Conservation (phyloP, 1,140 invertebrate genomes). For the Calycopis cecrops region DNA sequence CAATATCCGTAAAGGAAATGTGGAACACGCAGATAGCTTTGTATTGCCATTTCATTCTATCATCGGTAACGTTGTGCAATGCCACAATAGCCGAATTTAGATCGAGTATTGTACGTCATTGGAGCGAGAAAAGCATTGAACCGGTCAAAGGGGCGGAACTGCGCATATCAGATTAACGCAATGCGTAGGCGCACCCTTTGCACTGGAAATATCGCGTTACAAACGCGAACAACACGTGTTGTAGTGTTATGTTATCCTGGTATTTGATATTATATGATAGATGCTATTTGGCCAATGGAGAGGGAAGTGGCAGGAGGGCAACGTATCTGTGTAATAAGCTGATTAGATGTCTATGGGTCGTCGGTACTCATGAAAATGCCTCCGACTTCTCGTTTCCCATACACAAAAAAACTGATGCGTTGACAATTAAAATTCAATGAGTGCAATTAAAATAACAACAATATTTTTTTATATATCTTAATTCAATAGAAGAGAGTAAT, state of each 20-base stretch:
- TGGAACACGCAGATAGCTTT: neutral
- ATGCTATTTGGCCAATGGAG: too few relatives aligned
- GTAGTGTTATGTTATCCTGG: neutral
- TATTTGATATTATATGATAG: too few relatives aligned
- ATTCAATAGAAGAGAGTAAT: too few relatives aligned
- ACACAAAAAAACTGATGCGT: too few relatives aligned
- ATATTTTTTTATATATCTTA: too few relatives aligned
- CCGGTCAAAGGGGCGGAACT: slow-evolving; percentile 57
- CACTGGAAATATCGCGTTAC: slow-evolving; percentile 2
- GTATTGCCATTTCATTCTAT: slow-evolving; percentile 1
- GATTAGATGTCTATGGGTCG: too few relatives aligned
- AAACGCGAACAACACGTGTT: neutral
- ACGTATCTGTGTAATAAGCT: too few relatives aligned
- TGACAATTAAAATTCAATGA: too few relatives aligned
- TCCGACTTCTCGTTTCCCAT: too few relatives aligned
- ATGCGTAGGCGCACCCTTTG: slow-evolving; percentile 49
- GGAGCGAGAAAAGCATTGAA: slow-evolving; percentile 43
- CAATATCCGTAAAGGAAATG: slow-evolving; percentile 22
- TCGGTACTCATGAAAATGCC: too few relatives aligned
- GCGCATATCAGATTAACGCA: slow-evolving; percentile 49
- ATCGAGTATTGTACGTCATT: slow-evolving; percentile 38
- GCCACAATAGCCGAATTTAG: slow-evolving; percentile 30
- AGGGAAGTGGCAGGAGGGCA: too few relatives aligned
- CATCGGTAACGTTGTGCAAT: slow-evolving; percentile 38
- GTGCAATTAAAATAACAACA: too few relatives aligned